A percentile compares a stretch with the other conserved stretches of the same genome.
These are phyloP conservation scores for Carcina quercana DNA, from an alignment of 2,888 invertebrate genomes.

Conservation along the genomic window DNA sequence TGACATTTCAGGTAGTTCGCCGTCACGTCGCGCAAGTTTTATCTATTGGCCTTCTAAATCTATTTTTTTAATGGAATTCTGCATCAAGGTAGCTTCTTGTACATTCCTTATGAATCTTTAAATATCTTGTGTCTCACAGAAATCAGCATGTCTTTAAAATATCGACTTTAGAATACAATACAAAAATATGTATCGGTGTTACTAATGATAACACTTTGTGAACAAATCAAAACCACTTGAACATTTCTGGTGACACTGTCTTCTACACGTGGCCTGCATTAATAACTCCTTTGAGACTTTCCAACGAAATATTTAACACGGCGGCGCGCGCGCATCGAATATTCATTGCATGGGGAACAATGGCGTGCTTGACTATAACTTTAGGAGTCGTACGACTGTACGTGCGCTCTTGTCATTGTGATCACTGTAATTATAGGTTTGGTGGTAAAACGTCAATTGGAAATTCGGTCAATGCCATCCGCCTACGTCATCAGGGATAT, in stretches of 20 bases:
- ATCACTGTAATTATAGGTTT: constrained; percentile 5
- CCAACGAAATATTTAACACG: constrained; percentile 62
- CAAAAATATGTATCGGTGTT: too few relatives aligned
- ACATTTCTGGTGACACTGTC: constrained; percentile 2
- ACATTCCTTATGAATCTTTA: too few relatives aligned
- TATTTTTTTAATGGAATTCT: too few relatives aligned
- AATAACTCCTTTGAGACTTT: constrained; percentile 50
- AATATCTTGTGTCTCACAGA: too few relatives aligned
- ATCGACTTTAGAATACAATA: too few relatives aligned
- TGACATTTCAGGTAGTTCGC: too few relatives aligned
- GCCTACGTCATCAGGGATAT: neutral
- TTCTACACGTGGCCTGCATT: constrained; percentile 24
- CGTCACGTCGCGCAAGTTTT: too few relatives aligned
- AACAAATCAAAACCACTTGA: constrained; percentile 11
- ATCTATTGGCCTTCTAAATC: too few relatives aligned
- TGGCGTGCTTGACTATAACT: constrained; percentile 38
- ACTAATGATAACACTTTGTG: too few relatives aligned
- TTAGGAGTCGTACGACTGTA: constrained; percentile 38
- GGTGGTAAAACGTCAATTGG: constrained; percentile 4
- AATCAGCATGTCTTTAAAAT: too few relatives aligned
- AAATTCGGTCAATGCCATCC: constrained; percentile 7
- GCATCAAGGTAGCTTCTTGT: too few relatives aligned
- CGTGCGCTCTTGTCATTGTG: constrained; percentile 22
- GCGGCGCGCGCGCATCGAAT: constrained; percentile 47
- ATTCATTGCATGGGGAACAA: constrained; percentile 50